phyloP scores from a whole-genome alignment of 2,888 invertebrate species.

The Noctuana brunneofusca region DNA sequence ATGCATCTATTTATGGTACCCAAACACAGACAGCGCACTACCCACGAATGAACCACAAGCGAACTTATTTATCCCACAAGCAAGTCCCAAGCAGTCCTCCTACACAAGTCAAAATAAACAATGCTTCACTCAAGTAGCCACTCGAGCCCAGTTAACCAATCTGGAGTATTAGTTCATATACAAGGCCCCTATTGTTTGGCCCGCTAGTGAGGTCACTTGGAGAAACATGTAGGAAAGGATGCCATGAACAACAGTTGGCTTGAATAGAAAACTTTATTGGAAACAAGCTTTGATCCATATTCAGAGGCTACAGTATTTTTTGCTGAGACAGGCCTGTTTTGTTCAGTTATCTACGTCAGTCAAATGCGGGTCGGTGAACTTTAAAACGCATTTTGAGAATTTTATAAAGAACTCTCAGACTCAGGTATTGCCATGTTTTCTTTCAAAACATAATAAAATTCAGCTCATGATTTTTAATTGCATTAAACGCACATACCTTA shows the following conservation, averaged over 20 bases:
- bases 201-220: slow-evolving; percentile 11
- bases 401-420: no score
- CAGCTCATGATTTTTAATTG: no score
- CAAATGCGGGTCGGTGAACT: no score
- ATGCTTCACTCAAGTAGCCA: slow-evolving; percentile 38
- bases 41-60: background rate
- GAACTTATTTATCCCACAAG: background rate
- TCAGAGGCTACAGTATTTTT: no score
- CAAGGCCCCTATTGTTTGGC: slow-evolving; percentile 47
- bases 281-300: no score
- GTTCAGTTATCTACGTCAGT: no score
- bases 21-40: background rate
- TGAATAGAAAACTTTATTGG: background rate
- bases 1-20: no score
- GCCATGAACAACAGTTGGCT: background rate
- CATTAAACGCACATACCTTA: no score
- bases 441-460: no score
- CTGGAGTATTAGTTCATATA: slow-evolving; percentile 46
- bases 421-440: no score
- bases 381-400: no score
- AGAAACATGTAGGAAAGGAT: background rate
- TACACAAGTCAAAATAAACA: slow-evolving; percentile 40
- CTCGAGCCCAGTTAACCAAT: slow-evolving; percentile 46
- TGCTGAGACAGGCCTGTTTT: no score
- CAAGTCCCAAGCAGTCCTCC: slow-evolving; percentile 18